Evolutionary conservation across 1,140 invertebrate genomes (phyloP), one percentile per base, ranked within the genome.

Genomic region (Diprion similis): DNA sequence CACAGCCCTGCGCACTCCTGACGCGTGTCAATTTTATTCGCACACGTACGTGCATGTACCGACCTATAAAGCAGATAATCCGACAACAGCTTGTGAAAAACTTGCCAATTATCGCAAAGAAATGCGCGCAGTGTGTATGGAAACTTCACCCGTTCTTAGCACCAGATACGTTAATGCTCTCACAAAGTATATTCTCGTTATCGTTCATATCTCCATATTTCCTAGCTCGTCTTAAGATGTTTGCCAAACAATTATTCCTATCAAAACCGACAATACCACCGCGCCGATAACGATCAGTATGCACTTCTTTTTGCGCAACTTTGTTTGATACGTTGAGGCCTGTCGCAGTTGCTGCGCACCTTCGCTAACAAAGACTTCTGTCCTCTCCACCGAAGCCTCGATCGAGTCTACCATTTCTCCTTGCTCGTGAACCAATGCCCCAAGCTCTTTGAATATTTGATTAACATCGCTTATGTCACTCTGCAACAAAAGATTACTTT

Each of bases 401-500:
- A 99, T 99, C 47, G 96, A 98, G 84, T 99, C 97, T 71, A 99
- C 93, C 7, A 96, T 92, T 80, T 98, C 94, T n/a, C 97, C 97
- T 89, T 99, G 98, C 76, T 99, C 96, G 85, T 99, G 97, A 17
- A 99, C 97, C 86, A 99, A 90, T 68, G 95, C 92, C 6, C 97
- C 98, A 68, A 99, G 90, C 84, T 99, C 98, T 90, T 98, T 99
- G 87, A 99, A 99, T 80, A 99, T 99, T 88, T 98, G 94, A 89
- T 99, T 99, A 15, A 99, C 97, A 83, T 97, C 96, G 78, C 92
- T 92, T 79, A 99, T 99, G 87, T 99, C 96, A 80, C 90, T 93
- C 95, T 98, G 89, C 79, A 91, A 85, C 82, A 81, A 79, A 82
- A 64, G 72, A 77, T 13, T 65, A 59, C 72, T 46, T 24, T 15